Percentiles rank a stretch among this genome's conserved stretches.
Evolutionary conservation across 2,113 vertebrate genomes (phyloP).

Genomic region (Equus quagga): DNA sequence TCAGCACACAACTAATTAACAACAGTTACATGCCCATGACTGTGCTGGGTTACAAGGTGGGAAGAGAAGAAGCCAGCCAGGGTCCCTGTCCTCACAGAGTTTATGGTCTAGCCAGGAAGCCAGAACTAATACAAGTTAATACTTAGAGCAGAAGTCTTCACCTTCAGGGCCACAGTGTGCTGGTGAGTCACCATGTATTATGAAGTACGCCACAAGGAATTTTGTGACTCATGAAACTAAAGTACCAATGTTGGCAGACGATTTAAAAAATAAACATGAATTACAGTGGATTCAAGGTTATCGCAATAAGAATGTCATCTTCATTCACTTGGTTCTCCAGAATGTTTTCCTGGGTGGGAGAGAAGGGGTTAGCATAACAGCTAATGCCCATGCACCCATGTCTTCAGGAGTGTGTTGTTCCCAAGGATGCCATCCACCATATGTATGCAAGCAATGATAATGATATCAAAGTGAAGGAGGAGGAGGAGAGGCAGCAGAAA

Average conservation of each 20-base stretch:
- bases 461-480: background rate
- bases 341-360: conserved; percentile 61
- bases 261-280: conserved; percentile 70
- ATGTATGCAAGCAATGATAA: background rate
- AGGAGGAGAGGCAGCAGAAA: background rate
- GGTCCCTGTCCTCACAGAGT: background rate
- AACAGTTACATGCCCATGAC: background rate
- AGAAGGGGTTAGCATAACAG: conserved; percentile 13
- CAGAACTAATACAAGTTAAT: background rate
- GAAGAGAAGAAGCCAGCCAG: background rate
- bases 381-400: background rate
- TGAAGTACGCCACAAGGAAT: conserved; percentile 56
- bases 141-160: conserved; percentile 1
- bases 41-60: background rate
- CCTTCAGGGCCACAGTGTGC: conserved; percentile 8
- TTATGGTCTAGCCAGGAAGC: background rate
- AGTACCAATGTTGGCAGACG: conserved; percentile 50
- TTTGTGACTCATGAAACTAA: conserved; percentile 68
- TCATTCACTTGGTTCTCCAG: conserved; percentile 56
- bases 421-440: conserved; percentile 9
- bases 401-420: background rate
- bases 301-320: conserved; percentile 38
- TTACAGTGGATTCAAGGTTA: conserved; percentile 74
- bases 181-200: conserved; percentile 60
- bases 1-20: background rate